Evolutionary conservation across 2,797 vertebrate species (phyloP).

Genomic region (Lycodopsis pacificus): DNA sequence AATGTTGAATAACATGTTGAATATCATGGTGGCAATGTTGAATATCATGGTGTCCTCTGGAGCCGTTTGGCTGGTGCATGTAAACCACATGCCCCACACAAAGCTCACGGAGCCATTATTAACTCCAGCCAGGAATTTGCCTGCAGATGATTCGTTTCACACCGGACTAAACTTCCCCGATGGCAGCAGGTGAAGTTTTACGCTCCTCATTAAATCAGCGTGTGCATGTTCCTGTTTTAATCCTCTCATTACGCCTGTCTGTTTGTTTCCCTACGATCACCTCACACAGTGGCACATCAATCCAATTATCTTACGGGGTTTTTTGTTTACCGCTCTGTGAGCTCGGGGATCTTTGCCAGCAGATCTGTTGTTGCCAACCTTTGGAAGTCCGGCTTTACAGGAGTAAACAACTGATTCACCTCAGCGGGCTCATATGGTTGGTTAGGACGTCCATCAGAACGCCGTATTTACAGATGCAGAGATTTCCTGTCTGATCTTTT

Average conservation of each 20-base stretch:
- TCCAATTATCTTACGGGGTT: constrained; percentile 17
- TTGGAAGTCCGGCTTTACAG: constrained; percentile 37
- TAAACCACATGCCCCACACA: constrained; percentile 56
- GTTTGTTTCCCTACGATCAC: constrained; percentile 28
- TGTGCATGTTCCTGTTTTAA: constrained; percentile 27
- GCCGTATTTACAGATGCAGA: constrained; percentile 47
- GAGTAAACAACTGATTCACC: constrained; percentile 56
- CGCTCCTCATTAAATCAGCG: constrained; percentile 36
- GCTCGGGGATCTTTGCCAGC: constrained; percentile 35
- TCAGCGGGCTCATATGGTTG: constrained; percentile 34
- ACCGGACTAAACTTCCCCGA: constrained; percentile 26
- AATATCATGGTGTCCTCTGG: constrained; percentile 35
- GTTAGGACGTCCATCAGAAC: constrained; percentile 22
- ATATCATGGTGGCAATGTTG: too few relatives aligned
- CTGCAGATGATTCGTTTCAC: constrained; percentile 47
- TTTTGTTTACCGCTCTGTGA: constrained; percentile 53
- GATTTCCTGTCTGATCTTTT: constrained; percentile 49
- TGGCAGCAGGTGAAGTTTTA: constrained; percentile 44
- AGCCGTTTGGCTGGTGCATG: constrained; percentile 28
- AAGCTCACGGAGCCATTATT: constrained; percentile 36
- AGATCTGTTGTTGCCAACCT: constrained; percentile 40
- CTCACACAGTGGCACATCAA: constrained; percentile 51
- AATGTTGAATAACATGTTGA: constrained; percentile 39
- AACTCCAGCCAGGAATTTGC: constrained; percentile 47
- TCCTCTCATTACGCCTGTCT: constrained; percentile 23